Evolutionary conservation across 2,888 invertebrate genomes (phyloP), one percentile per base, ranked within the genome.

Genomic region (Ariolimax columbianus): DNA sequence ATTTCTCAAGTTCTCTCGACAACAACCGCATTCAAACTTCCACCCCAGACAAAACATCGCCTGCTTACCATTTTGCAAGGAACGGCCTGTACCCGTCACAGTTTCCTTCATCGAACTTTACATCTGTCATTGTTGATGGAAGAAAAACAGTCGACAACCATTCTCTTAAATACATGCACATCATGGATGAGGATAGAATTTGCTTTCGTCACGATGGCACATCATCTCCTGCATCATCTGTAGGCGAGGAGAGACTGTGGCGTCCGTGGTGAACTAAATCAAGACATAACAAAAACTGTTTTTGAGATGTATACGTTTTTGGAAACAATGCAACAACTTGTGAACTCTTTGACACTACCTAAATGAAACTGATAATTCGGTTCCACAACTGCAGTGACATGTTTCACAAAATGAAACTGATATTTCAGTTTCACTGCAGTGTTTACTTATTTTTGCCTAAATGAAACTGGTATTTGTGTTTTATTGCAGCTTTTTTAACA

Each of bases 161-260:
- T 36, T 14, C 30, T 36, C 9, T 75, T 43, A 85, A 85, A 43
- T 81, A 81, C 68, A 80, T 79, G 73, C 43, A 63, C 30, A 70
- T 80, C 33, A 85, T 81, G 68, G 85, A 85, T 63, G 85, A 85
- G 14, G 85, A 85, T 26, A 19, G 77, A 9, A 66, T 75, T 23
- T 85, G 47, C 40, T 36, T 66, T 19, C 81, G 81, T 26, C 80
- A 73, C 11, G 73, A 85, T 0, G 81, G 81, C 14, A 38, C 85
- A 9, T 33, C 80, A 55, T 85, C 85, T 43, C 85, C 85, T 17
- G 85, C 84, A 40, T 68, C 84, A 26, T 84, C 86, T 38, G 26
- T 87, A 30, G 84, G 86, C 0, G 87, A 87, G 26, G 87, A 87
- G 63, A 75, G 86, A 47, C 51, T 87, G 59, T 87, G 87, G 87